Percentiles rank a stretch among this genome's conserved stretches.
Conservation (phyloP, 2,888 invertebrate genomes). For the Drosophila basisetae region DNA sequence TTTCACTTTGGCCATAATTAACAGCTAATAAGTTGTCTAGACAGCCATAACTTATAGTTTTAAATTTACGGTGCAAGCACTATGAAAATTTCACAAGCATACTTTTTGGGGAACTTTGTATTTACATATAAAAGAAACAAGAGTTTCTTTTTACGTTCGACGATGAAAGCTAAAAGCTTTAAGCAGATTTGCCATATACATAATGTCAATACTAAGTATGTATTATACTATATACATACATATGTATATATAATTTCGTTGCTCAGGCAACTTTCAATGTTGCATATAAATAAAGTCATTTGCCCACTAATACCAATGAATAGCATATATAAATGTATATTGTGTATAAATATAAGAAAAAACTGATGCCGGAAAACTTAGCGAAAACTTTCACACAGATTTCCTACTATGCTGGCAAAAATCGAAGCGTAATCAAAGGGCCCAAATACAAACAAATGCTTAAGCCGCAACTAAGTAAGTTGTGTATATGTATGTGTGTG, state of each 20-base stretch:
- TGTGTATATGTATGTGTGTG: conserved; percentile 13
- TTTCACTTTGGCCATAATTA: conserved; percentile 50
- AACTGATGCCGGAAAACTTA: conserved; percentile 53
- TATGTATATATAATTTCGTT: conserved; percentile 37
- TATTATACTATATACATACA: background rate
- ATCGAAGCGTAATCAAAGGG: conserved; percentile 80
- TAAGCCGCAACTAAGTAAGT: conserved; percentile 60
- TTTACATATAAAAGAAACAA: conserved; percentile 17
- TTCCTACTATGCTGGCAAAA: conserved; percentile 49
- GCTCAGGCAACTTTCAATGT: conserved; percentile 65
- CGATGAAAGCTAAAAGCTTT: conserved; percentile 3
- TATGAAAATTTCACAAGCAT: conserved; percentile 5
- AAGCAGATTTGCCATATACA: conserved; percentile 33
- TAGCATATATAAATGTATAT: conserved; percentile 1
- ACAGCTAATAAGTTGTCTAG: conserved; percentile 54
- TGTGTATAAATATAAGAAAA: conserved; percentile 5
- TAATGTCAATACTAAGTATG: conserved; percentile 8
- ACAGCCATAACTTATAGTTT: conserved; percentile 39
- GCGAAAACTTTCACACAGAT: conserved; percentile 60
- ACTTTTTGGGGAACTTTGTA: conserved; percentile 27
- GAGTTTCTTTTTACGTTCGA: background rate
- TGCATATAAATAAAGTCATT: conserved; percentile 76
- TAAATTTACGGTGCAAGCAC: conserved; percentile 23
- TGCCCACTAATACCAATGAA: conserved; percentile 55
- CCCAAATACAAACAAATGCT: conserved; percentile 74